Conservation (phyloP, 2,797 vertebrate species). For the Ara ararauna region DNA sequence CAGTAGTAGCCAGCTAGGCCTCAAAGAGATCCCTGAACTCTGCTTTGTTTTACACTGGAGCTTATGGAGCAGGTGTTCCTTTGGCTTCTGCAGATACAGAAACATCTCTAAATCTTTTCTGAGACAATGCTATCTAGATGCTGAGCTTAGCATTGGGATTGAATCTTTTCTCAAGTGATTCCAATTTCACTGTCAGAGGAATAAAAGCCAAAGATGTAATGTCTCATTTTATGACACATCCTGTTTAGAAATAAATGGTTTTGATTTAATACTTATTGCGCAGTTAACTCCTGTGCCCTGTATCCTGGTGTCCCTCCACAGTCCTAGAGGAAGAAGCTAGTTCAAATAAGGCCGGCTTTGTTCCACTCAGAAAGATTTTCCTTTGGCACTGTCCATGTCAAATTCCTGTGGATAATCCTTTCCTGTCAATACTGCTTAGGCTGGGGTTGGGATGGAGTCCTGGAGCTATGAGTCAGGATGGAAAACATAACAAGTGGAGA, state of each 20-base stretch:
- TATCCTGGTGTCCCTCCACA: not conserved
- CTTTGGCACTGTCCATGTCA: conserved; percentile 15
- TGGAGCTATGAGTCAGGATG: conserved; percentile 63
- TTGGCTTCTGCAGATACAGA: not conserved
- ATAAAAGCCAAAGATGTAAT: not conserved
- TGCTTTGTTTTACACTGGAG: not conserved
- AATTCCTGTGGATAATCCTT: conserved; percentile 59
- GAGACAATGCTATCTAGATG: not conserved
- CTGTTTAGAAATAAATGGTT: not conserved
- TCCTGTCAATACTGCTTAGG: conserved; percentile 51
- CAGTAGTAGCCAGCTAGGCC: not conserved
- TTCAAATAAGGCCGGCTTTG: conserved; percentile 36
- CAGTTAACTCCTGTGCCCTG: not conserved
- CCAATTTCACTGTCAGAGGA: not conserved
- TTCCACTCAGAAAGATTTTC: conserved; percentile 28
- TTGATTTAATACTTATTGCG: not conserved
- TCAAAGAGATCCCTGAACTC: conserved; percentile 9
- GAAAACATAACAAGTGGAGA: conserved; percentile 46
- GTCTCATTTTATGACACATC: not conserved
- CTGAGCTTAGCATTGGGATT: not conserved
- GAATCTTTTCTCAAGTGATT: not conserved
- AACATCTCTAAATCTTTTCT: not conserved
- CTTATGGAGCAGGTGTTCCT: not conserved
- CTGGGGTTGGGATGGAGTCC: conserved; percentile 33
- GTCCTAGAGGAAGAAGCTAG: conserved; percentile 14